A percentile compares a stretch with the other conserved stretches of the same genome.
These are phyloP conservation scores for Mirza zaza DNA, from an alignment of 2,113 vertebrate genomes.

Conservation along the genomic window DNA sequence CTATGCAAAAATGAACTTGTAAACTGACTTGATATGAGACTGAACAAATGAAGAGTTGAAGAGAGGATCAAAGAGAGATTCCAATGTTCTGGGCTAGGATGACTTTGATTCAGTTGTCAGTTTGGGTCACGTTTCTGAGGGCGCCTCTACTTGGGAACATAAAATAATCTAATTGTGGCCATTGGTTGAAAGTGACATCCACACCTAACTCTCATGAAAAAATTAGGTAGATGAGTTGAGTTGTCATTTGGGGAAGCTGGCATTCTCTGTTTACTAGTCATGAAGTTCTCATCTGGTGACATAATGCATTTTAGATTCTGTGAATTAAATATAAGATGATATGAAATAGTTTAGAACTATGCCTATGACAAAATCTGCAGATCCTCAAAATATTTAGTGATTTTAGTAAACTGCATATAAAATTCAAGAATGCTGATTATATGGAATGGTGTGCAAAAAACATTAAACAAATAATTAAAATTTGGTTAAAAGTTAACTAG, in stretches of 20 bases:
- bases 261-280: neutral
- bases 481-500: neutral
- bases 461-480: neutral
- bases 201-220: neutral
- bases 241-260: neutral
- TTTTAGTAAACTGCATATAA: neutral
- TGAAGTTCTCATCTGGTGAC: neutral
- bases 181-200: neutral
- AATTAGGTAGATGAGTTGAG: neutral
- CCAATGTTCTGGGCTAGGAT: neutral
- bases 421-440: neutral
- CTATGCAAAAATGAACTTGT: neutral
- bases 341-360: neutral
- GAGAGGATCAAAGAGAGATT: neutral
- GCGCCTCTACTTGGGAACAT: neutral
- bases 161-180: neutral
- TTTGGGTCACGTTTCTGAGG: neutral
- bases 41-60: neutral
- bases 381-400: neutral
- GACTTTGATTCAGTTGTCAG: neutral
- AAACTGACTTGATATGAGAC: neutral
- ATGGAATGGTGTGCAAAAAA: neutral
- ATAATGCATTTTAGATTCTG: neutral
- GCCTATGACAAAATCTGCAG: neutral
- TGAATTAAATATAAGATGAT: neutral